These are phyloP conservation scores for Athene cunicularia DNA, from an alignment of 2,113 vertebrate genomes.

Conservation along the genomic window DNA sequence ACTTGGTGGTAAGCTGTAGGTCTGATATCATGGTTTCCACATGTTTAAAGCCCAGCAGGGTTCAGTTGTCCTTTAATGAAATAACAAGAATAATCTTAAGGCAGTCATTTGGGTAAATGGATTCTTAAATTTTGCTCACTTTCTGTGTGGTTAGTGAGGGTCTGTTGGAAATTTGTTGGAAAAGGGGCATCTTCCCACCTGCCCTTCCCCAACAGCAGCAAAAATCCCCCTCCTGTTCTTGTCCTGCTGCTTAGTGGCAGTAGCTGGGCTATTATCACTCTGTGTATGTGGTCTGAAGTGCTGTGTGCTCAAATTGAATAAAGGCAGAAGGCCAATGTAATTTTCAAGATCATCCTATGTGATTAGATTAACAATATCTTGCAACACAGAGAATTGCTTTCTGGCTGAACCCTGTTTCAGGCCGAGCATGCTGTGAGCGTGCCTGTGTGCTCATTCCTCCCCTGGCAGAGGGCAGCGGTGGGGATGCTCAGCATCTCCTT, in stretches of 20 bases:
- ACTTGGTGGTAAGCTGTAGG: background rate
- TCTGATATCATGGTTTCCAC: fast-evolving
- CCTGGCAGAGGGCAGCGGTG: background rate
- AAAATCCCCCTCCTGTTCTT: background rate
- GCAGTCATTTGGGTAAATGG: background rate
- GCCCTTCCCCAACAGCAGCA: background rate
- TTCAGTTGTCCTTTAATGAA: background rate
- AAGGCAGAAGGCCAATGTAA: background rate
- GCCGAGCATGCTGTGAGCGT: fast-evolving
- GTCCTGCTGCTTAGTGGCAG: background rate
- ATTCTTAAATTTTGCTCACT: background rate
- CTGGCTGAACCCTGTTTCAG: background rate
- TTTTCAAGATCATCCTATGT: background rate
- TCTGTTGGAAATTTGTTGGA: background rate
- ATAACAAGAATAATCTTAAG: background rate
- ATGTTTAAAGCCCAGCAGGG: background rate
- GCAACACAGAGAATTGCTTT: background rate
- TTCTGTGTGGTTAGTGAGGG: background rate
- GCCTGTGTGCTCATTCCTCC: background rate
- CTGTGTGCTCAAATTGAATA: background rate
- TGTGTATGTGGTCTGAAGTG: background rate
- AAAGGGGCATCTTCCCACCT: background rate
- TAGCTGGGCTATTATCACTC: fast-evolving
- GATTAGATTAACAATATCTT: conserved; percentile 41
- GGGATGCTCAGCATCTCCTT: background rate